These are phyloP conservation scores for Tribolium freemani DNA, from an alignment of 2,888 invertebrate genomes.

Conservation along the genomic window DNA sequence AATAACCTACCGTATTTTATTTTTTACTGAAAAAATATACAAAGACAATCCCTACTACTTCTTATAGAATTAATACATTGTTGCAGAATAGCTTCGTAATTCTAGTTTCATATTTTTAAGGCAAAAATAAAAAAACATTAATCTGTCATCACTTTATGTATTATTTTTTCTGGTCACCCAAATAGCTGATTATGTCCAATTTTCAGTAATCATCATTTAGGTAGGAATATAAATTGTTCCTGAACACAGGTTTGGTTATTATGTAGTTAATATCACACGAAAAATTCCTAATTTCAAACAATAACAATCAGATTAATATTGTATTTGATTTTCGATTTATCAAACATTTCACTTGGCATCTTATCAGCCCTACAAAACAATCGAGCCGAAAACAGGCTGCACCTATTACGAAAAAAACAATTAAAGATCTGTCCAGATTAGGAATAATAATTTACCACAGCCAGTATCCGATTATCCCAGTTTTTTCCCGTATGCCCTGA, in stretches of 20 bases:
- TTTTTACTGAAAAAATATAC: neutral
- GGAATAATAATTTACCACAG: constrained; percentile 26
- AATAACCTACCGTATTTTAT: neutral
- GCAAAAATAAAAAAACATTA: too few species aligned
- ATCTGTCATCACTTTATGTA: too few species aligned
- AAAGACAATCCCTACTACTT: neutral
- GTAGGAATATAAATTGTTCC: neutral
- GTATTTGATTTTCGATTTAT: neutral
- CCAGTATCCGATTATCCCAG: constrained; percentile 32
- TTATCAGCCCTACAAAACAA: neutral
- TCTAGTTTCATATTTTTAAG: too few species aligned
- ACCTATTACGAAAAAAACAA: constrained; percentile 6
- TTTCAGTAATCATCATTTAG: neutral
- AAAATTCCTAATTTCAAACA: neutral
- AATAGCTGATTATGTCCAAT: neutral
- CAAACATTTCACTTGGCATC: neutral
- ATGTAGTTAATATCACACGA: neutral
- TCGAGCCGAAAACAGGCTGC: neutral
- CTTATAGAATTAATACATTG: too few species aligned
- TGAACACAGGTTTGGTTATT: neutral
- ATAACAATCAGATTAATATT: too few species aligned
- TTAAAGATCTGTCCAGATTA: constrained; percentile 29
- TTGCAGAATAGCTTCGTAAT: neutral
- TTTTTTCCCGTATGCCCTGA: constrained; percentile 32
- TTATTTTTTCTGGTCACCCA: neutral